Evolutionary conservation across 2,113 vertebrate genomes (phyloP), one percentile per base, ranked within the genome.

Genomic region (Hiodon alosoides): DNA sequence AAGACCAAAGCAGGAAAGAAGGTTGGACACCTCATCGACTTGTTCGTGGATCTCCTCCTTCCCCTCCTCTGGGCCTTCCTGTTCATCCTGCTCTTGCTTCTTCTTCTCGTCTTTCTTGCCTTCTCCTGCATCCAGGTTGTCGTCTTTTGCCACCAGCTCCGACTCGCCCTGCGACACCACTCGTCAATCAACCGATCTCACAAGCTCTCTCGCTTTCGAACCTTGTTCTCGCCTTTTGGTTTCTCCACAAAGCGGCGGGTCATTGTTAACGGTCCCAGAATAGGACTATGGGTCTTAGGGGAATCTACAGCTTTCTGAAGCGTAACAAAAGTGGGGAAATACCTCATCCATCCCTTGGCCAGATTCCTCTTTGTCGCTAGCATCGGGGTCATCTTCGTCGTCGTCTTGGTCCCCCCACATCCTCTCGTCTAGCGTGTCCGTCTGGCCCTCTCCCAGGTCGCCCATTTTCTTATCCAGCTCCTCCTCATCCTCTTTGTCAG

Each of bases 381-480:
- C 80, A 71, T 90, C 90, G 5, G 86, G 88, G 4, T 94, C 89
- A 0, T 95, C 91, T 0, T 95, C 92, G 0, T 93, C 90, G 0
- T 94, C 86, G 0, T 96, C 82, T 0, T 94, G 93, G 79, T 95
- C 95, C 0, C 96, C 96, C 97, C 97, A 99, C 78, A 99, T 92
- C 70, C 96, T 92, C 87, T 99, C 97, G 84, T 99, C 95, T 66
- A 99, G 89, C 74, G 95, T 96, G 74, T 98, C 93, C 0, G 95
- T 91, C 84, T 96, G 93, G 67, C 93, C 95, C 52, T 96, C 92
- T 75, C 90, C 93, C 78, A 99, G 90, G 81, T 97, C 86, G 5
- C 97, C 97, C 96, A 99, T 98, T 82, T 98, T 95, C 79, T 99
- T 97, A 84, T 98, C 97, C 79, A 99, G 87, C 68, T 98, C 91